Evolutionary conservation across 1,140 invertebrate species (phyloP).

Genomic region (Drosophila watanabei): DNA sequence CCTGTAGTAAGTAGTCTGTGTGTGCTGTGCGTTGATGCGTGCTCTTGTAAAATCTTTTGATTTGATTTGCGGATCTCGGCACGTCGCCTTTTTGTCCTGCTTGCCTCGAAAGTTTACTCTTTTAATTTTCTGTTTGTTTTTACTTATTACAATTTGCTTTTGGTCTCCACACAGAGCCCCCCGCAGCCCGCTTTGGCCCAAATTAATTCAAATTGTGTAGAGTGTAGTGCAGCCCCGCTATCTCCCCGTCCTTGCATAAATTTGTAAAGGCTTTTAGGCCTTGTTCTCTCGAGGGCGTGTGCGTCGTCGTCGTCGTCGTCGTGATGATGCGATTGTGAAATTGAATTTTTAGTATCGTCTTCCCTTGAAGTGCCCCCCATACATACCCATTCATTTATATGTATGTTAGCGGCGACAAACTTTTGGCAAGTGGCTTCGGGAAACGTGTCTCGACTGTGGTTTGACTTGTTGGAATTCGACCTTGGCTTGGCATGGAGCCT

Average conservation of each 20-base stretch:
- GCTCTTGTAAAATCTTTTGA: constrained; percentile 78
- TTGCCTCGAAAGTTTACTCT: constrained; percentile 54
- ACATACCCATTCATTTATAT: constrained; percentile 6
- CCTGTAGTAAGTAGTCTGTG: constrained; percentile 22
- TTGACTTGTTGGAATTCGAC: constrained; percentile 50
- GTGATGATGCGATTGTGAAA: constrained; percentile 47
- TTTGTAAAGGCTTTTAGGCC: constrained; percentile 56
- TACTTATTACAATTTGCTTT: constrained; percentile 77
- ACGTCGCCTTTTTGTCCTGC: constrained; percentile 50
- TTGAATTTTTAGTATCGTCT: constrained; percentile 64
- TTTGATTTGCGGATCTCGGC: constrained; percentile 76
- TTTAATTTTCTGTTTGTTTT: constrained; percentile 77
- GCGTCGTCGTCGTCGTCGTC: constrained; percentile 4
- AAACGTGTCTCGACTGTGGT: constrained; percentile 29
- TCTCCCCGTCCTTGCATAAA: constrained; percentile 54
- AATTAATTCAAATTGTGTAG: constrained; percentile 57
- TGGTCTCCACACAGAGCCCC: background rate
- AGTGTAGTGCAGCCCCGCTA: constrained; percentile 28
- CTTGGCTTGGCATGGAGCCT: constrained; percentile 22
- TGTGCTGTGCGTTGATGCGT: constrained; percentile 53
- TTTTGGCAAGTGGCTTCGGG: constrained; percentile 38
- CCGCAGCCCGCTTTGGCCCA: constrained; percentile 4
- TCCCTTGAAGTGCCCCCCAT: constrained; percentile 5
- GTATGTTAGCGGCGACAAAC: constrained; percentile 32
- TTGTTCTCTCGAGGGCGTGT: constrained; percentile 19